Evolutionary conservation across 2,888 invertebrate genomes (phyloP).

Genomic region (Melanargia galathea): DNA sequence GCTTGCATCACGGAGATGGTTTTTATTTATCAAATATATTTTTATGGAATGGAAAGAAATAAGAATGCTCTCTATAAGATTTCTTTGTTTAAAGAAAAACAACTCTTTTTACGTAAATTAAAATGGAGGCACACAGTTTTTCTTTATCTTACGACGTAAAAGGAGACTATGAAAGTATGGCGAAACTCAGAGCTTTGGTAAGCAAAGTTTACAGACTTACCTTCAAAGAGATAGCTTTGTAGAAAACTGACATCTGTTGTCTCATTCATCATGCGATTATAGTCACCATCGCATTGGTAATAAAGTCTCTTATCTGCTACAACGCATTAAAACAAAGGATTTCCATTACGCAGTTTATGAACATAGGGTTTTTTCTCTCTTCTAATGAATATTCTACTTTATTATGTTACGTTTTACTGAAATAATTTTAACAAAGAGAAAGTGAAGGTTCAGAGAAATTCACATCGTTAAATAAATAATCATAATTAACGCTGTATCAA

Average conservation of each 20-base stretch:
- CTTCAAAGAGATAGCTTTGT: conserved; percentile 17
- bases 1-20: no score
- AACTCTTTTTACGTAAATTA: neutral
- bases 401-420: no score
- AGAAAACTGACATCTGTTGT: conserved; percentile 20
- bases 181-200: conserved; percentile 14
- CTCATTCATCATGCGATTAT: neutral
- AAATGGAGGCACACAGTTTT: neutral
- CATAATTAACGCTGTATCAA: no score
- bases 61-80: no score
- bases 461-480: no score
- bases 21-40: no score
- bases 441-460: no score
- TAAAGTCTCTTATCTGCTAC: neutral
- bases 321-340: conserved; percentile 6
- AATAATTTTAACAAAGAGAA: no score
- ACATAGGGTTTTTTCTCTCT: neutral
- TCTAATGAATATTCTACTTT: neutral
- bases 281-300: neutral
- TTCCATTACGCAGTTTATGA: conserved; percentile 9
- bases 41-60: no score
- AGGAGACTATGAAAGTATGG: conserved; percentile 15
- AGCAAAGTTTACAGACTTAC: conserved; percentile 22
- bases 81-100: neutral
- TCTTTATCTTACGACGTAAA: conserved; percentile 18